phyloP scores from a whole-genome alignment of 2,113 vertebrate species.

The Chroicocephalus ridibundus region DNA sequence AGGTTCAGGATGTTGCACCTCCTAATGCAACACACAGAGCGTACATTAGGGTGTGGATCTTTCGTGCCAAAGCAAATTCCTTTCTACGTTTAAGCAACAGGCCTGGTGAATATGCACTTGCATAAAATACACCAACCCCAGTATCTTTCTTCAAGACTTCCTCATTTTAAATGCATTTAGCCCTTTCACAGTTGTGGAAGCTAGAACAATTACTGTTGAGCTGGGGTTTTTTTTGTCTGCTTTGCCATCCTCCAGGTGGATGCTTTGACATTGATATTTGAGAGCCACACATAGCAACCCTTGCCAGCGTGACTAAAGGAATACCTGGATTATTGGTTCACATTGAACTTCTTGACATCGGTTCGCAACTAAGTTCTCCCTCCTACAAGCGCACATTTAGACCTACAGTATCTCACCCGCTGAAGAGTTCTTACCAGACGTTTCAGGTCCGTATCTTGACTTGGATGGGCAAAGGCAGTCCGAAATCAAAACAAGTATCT shows the following conservation, averaged over 20 bases:
- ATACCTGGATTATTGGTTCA: neutral
- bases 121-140: neutral
- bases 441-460: conserved; percentile 58
- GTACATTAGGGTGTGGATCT: neutral
- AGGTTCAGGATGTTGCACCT: neutral
- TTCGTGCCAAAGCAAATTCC: neutral
- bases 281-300: neutral
- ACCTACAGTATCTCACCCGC: neutral
- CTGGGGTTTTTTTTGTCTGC: neutral
- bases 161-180: neutral
- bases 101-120: neutral
- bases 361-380: neutral
- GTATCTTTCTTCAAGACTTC: neutral
- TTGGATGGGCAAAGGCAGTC: conserved; percentile 82
- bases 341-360: neutral
- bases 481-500: conserved; percentile 84
- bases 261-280: neutral
- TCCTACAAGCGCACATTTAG: neutral
- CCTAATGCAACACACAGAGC: neutral
- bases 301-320: neutral
- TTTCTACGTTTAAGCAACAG: neutral
- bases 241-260: neutral
- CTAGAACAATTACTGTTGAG: neutral
- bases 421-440: conserved; percentile 67
- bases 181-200: neutral